These are phyloP conservation scores for Echinometra lucunter DNA, from an alignment of 53 echinoderm and acorn worm species.

Conservation along the genomic window DNA sequence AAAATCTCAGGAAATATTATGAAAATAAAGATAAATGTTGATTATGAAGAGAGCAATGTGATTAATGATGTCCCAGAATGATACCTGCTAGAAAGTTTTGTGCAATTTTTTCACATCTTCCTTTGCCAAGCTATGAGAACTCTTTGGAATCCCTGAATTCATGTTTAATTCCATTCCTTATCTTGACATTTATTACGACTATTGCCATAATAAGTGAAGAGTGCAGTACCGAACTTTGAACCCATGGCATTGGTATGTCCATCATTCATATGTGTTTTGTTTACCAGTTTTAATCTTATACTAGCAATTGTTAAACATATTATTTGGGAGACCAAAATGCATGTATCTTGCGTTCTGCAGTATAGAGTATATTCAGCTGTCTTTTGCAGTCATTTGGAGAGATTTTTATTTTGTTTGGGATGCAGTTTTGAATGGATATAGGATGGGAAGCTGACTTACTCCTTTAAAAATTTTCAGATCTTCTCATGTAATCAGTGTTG, in stretches of 20 bases:
- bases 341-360: background rate
- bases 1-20: background rate
- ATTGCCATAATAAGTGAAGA: background rate
- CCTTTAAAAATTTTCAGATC: background rate
- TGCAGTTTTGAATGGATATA: background rate
- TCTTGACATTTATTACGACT: background rate
- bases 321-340: background rate
- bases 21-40: background rate
- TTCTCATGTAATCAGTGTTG: background rate
- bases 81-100: background rate
- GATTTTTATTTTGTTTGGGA: background rate
- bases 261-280: background rate
- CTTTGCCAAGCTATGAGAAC: background rate
- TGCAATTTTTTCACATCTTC: constrained; percentile 18
- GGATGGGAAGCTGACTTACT: background rate
- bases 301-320: background rate
- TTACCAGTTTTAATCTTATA: background rate
- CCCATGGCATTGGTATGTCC: background rate
- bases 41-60: background rate
- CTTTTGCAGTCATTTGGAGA: background rate
- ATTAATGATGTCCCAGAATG: background rate
- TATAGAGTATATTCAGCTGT: background rate
- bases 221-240: background rate
- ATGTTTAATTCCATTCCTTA: background rate
- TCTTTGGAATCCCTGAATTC: too few relatives aligned